These are phyloP conservation scores for Hyposmocoma kahamanoa DNA, from an alignment of 1,140 invertebrate genomes.

Conservation along the genomic window DNA sequence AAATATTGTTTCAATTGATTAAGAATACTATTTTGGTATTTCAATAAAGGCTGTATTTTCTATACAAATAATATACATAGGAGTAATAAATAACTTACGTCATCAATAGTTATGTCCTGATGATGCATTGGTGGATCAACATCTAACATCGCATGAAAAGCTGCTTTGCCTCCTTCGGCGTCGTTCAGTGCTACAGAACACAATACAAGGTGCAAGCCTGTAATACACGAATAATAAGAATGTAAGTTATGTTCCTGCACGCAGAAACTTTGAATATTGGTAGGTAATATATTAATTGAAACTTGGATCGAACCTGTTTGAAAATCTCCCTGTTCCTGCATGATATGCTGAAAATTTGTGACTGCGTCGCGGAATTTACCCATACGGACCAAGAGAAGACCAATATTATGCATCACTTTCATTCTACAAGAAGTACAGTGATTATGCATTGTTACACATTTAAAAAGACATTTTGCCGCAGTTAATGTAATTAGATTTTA, in stretches of 20 bases:
- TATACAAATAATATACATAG: background rate
- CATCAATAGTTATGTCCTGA: constrained; percentile 56
- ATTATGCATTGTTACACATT: too few species aligned
- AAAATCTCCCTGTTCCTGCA: constrained; percentile 95
- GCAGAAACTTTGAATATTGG: background rate
- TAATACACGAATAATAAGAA: background rate
- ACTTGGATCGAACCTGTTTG: constrained; percentile 76
- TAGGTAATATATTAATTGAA: background rate
- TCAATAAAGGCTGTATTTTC: background rate
- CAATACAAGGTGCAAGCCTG: constrained; percentile 91
- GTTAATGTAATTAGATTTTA: constrained; percentile 51
- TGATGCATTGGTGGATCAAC: constrained; percentile 77
- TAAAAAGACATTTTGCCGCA: too few species aligned
- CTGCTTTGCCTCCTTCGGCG: constrained; percentile 94
- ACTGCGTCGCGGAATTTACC: constrained; percentile 97
- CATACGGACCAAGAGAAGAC: constrained; percentile 95
- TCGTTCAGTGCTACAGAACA: constrained; percentile 96
- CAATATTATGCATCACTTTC: constrained; percentile 99
- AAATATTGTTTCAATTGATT: too few species aligned
- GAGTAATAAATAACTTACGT: constrained; percentile 37
- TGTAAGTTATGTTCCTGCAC: background rate
- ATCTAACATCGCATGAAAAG: constrained; percentile 92
- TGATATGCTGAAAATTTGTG: constrained; percentile 97
- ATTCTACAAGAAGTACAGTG: constrained; percentile 85
- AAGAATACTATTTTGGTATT: too few species aligned